Evolutionary conservation across 2,797 vertebrate genomes (phyloP), one percentile per base, ranked within the genome.

Genomic region (Xenops minutus): DNA sequence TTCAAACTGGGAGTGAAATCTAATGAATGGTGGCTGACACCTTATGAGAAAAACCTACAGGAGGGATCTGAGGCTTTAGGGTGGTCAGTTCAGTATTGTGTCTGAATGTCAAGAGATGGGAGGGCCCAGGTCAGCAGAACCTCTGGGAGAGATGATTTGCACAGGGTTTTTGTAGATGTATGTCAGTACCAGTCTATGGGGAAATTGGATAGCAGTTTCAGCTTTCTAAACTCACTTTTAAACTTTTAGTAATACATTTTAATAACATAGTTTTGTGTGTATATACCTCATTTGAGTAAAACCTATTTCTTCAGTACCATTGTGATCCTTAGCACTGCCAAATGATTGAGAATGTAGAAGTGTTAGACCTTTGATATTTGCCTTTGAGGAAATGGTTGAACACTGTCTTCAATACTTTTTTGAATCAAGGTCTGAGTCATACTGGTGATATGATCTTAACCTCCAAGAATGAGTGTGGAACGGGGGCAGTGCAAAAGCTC

Each of bases 231-330:
- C 34, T 88, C 32, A 41, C 37, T 64, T 71, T 76, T 73, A 41
- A 63, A 69, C 30, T 79, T 56, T 71, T 23, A 49, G 55, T 76
- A 63, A 37, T 51, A 7, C 4, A 23, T 62, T 62, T 74, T 23
- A 49, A 52, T 82, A 67, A 36, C 51, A 9, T 4, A 23, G 49
- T 79, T 85, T 52, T 41, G 59, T 7, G 17, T 76, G 34, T 87
- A 27, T 3, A 0, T 67, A 34, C 41, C 14, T 87, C 27, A 19
- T 56, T 37, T 86, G 49, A 68, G 34, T 66, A 29, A 76, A 79
- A 83, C 0, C 0, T 21, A 3, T 36, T 85, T 92, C 30, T 76
- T 76, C 51, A 39, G 4, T 39, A 27, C 30, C 8, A 6, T 11
- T 63, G 24, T 81, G 41, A 82, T 69, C 51, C 51, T 69, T 37